A percentile compares a stretch with the other conserved stretches of the same genome.
These are phyloP conservation scores for Meloidogyne chitwoodi DNA, from an alignment of 1,140 invertebrate genomes.

Conservation along the genomic window DNA sequence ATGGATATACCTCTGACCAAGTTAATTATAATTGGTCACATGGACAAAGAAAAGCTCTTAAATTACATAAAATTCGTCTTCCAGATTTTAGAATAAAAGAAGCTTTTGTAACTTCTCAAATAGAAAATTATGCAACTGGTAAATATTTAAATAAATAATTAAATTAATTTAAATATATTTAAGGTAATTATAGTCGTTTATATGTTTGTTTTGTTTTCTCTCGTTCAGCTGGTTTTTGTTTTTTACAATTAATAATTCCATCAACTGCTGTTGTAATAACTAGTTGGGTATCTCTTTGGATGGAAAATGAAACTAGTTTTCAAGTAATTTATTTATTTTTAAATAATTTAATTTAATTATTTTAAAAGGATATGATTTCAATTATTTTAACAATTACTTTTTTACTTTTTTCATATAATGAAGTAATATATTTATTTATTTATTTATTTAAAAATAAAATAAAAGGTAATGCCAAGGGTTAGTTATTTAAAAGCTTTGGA, in stretches of 20 bases:
- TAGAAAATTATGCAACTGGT: constrained; percentile 55
- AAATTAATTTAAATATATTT: neutral
- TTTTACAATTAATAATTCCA: constrained; percentile 59
- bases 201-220: constrained; percentile 58
- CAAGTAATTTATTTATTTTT: constrained; percentile 28
- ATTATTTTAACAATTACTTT: constrained; percentile 89
- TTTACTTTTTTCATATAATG: constrained; percentile 88
- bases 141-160: neutral
- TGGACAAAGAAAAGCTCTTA: constrained; percentile 47
- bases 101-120: constrained; percentile 57
- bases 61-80: constrained; percentile 51
- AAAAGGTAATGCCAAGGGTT: constrained; percentile 75
- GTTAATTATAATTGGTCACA: constrained; percentile 51
- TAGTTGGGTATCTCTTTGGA: constrained; percentile 59
- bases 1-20: constrained; percentile 59
- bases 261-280: constrained; percentile 60
- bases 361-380: constrained; percentile 82
- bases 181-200: constrained; percentile 54
- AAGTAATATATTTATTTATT: no score
- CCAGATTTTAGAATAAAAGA: constrained; percentile 57
- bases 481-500: constrained; percentile 73
- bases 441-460: no score
- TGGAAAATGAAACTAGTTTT: constrained; percentile 58
- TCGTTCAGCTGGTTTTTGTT: constrained; percentile 56
- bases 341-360: neutral